Percentiles rank a stretch among this genome's conserved stretches.
phyloP scores from a whole-genome alignment of 2,113 vertebrate species.

The Mus pahari region DNA sequence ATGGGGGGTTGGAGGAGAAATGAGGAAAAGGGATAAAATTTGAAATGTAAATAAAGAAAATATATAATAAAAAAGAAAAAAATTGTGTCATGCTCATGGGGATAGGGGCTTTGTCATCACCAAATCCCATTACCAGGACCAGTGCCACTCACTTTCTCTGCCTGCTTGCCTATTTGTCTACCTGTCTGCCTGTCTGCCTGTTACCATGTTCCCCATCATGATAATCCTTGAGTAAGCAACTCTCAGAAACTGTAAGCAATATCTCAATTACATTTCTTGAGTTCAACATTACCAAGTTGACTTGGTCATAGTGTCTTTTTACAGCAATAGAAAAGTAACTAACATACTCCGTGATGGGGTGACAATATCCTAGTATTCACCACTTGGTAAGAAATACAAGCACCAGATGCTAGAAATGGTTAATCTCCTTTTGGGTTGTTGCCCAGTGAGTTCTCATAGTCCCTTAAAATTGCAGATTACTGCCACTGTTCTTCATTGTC shows the following conservation, averaged over 20 bases:
- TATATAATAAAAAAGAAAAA: no score
- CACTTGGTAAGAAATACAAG: neutral
- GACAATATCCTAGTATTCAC: neutral
- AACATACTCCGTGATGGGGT: neutral
- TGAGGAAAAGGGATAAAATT: no score
- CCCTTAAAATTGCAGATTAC: neutral
- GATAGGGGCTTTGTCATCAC: neutral
- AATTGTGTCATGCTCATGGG: neutral
- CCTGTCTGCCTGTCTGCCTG: neutral
- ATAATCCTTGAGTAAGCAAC: neutral
- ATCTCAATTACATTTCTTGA: neutral
- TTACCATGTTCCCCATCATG: neutral
- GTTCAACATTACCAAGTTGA: no score
- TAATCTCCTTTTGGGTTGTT: neutral
- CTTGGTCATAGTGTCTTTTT: neutral
- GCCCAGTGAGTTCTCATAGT: no score
- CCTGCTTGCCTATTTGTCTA: neutral
- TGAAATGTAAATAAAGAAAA: no score
- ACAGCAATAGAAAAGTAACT: neutral
- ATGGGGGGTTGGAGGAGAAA: no score
- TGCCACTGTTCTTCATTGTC: neutral
- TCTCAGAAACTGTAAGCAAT: neutral
- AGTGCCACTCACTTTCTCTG: neutral
- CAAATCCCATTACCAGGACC: neutral
- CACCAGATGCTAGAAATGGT: neutral